Base-by-base conservation (phyloP, 2,888 invertebrate genomes). In the Galerucella nymphaeae region DNA sequence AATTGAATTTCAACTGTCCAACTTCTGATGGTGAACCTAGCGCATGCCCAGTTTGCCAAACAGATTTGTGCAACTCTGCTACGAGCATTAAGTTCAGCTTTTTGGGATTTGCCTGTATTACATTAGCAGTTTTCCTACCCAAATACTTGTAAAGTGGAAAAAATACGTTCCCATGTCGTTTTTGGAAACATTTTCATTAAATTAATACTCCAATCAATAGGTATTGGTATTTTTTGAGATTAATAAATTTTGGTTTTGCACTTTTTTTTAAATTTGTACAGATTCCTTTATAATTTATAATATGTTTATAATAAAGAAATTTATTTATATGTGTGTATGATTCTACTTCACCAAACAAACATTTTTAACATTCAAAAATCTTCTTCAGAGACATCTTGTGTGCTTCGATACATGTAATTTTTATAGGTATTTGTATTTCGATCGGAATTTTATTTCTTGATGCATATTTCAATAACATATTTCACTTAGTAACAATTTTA, bases 21-120 rank as follows among this genome's bases (percentile, higher is more conserved):
- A 73, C 62, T 3, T 18, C 18, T 14, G 58, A 53, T 4, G 77
- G 77, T 10, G 75, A 76, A 20, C 65, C 74, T 14, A 53, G 53
- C 30, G 30, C 41, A 18, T 77, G 77, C 41, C 70, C 74, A 53
- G 61, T 75, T 8, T 77, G 77, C 38, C 72, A 66, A 55, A 72
- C 73, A 0, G 77, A 77, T 23, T 55, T 77, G 0, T 77, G 77
- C 53, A 77, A 77, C 30, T 76, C 75, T 3, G 75, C 74, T 11
- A 20, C 74, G 1, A 67, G 48, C 11, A 48, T 75, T 50, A 71
- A 42, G 18, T 68, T 73, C 53, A 75, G 76, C 66, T 73, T 75
- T n/a, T 50, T 76, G 18, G 70, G 72, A 45, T 14, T 76, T 8
- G 67, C 68, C n/a, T 65, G 68, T n/a, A 63, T 76, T 13, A 20